Conservation (phyloP, 1,140 invertebrate genomes). For the Camponotus floridanus region DNA sequence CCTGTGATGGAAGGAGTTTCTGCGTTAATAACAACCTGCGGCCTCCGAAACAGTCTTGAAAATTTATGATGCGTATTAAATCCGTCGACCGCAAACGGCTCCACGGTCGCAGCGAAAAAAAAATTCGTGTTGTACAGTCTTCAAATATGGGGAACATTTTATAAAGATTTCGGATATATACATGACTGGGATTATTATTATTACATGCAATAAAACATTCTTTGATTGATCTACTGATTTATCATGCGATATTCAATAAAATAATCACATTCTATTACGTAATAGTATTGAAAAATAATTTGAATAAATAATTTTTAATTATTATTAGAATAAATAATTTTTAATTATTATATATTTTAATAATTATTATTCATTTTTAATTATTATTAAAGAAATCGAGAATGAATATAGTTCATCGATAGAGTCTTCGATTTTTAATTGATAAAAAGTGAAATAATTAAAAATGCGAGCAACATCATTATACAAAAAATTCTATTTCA, state of each 20-base stretch:
- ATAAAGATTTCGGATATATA: background rate
- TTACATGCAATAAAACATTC: background rate
- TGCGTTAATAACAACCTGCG: conserved; percentile 54
- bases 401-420: background rate
- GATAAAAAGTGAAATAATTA: background rate
- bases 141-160: conserved; percentile 16
- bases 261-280: background rate
- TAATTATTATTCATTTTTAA: no score
- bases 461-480: background rate
- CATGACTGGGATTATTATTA: background rate
- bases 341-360: no score
- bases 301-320: background rate
- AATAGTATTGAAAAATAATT: background rate
- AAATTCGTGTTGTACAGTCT: background rate
- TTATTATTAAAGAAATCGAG: background rate
- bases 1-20: conserved; percentile 47
- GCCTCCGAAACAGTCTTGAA: conserved; percentile 53
- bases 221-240: background rate
- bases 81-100: conserved; percentile 40
- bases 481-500: background rate
- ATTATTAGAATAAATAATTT: no score
- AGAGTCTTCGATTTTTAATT: background rate
- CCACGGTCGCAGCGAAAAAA: background rate
- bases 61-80: conserved; percentile 61
- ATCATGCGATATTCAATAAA: background rate